Evolutionary conservation across 2,888 invertebrate genomes (phyloP).

Genomic region (Alsophila aescularia): DNA sequence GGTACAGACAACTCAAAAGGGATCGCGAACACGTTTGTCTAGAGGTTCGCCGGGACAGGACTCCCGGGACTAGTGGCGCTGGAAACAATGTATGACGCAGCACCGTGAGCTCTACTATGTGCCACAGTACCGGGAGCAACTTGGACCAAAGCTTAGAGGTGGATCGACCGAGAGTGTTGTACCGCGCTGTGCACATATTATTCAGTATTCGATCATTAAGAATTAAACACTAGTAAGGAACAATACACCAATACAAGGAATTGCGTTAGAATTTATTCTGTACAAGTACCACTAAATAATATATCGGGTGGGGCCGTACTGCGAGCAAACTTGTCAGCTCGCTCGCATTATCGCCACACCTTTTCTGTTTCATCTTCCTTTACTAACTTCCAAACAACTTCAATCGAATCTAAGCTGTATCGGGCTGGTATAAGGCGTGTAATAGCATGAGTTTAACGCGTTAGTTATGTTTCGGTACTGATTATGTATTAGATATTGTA

Average conservation of each 20-base stretch:
- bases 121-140: too few species aligned
- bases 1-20: too few species aligned
- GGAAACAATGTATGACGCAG: too few species aligned
- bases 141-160: too few species aligned
- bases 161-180: neutral
- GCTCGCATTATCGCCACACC: slow-evolving; percentile 26
- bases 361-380: slow-evolving; percentile 4
- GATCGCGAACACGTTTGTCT: too few species aligned
- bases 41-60: too few species aligned
- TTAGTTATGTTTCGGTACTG: slow-evolving; percentile 29
- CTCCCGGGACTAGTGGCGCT: too few species aligned
- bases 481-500: slow-evolving; percentile 48
- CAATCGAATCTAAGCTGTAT: slow-evolving; percentile 18
- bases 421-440: slow-evolving; percentile 5
- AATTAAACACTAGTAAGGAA: slow-evolving; percentile 11
- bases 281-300: neutral
- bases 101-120: too few species aligned
- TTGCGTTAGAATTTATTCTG: slow-evolving; percentile 20
- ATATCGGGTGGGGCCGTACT: slow-evolving; percentile 8
- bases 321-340: slow-evolving; percentile 12
- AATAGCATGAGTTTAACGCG: slow-evolving; percentile 15
- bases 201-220: slow-evolving; percentile 1
- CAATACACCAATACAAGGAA: slow-evolving; percentile 27
- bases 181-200: neutral
- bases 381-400: slow-evolving; percentile 14